phyloP scores from a whole-genome alignment of 2,113 vertebrate genomes.

The Spheniscus mendiculus region DNA sequence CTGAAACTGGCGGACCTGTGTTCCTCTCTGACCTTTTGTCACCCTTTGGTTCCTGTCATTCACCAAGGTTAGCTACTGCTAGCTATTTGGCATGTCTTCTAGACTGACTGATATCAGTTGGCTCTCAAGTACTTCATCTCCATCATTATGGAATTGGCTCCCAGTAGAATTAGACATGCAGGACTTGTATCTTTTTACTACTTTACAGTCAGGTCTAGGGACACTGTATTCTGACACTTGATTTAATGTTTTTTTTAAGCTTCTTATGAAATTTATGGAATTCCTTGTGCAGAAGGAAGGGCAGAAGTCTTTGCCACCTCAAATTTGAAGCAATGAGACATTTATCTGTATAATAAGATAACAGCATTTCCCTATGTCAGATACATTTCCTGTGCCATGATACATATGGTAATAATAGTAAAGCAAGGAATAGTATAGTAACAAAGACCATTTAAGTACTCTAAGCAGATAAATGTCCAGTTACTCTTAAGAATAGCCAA shows the following conservation, averaged over 20 bases:
- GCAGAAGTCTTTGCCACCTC: not conserved
- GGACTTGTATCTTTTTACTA: not conserved
- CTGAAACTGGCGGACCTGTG: not conserved
- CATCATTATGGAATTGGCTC: not conserved
- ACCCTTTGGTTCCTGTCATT: not conserved
- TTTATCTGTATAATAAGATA: not conserved
- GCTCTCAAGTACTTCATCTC: not conserved
- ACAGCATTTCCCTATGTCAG: not conserved
- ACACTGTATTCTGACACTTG: not conserved
- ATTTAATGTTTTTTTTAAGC: not conserved
- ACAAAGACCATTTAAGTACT: not conserved
- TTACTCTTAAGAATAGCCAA: not conserved
- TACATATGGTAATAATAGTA: not conserved
- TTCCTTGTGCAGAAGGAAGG: not conserved
- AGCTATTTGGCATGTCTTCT: not conserved
- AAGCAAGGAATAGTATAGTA: not conserved
- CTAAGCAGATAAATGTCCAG: not conserved
- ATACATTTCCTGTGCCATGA: not conserved
- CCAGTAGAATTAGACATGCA: not conserved
- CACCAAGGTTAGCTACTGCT: not conserved
- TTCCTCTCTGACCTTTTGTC: not conserved
- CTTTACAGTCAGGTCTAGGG: not conserved
- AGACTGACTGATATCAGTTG: not conserved
- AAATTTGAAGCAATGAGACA: not conserved
- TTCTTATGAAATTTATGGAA: not conserved